Evolutionary conservation across 2,888 invertebrate genomes (phyloP).

Genomic region (Galerucella calmariensis): DNA sequence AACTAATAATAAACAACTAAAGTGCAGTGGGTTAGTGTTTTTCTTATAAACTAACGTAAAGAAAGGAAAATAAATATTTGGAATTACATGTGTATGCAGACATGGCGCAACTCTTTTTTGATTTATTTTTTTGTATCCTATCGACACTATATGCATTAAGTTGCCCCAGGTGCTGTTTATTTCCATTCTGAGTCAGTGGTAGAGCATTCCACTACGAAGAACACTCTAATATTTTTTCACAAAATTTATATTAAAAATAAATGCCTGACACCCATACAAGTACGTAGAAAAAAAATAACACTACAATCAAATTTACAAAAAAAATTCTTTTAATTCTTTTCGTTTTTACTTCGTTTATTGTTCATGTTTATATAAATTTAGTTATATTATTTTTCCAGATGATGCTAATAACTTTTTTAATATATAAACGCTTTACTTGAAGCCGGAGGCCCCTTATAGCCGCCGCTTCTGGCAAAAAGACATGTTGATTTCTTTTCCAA

Average conservation of each 20-base stretch:
- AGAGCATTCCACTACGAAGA: background rate
- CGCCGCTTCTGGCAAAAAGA: constrained; percentile 12
- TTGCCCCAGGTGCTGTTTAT: constrained; percentile 49
- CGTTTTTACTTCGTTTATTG: too few relatives aligned
- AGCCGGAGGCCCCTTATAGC: background rate
- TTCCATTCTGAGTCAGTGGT: background rate
- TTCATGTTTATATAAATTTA: too few relatives aligned
- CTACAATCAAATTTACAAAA: too few relatives aligned
- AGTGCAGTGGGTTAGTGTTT: constrained; percentile 22
- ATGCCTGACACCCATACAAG: too few relatives aligned
- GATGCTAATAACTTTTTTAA: too few relatives aligned
- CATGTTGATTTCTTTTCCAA: constrained; percentile 18
- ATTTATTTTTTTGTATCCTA: constrained; percentile 38
- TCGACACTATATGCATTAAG: constrained; percentile 48
- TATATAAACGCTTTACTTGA: background rate
- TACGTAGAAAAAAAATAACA: too few relatives aligned
- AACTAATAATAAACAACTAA: constrained; percentile 25
- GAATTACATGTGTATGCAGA: constrained; percentile 39
- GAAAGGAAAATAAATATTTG: constrained; percentile 42
- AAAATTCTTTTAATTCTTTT: too few relatives aligned
- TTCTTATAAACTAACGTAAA: constrained; percentile 26
- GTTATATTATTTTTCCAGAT: too few relatives aligned
- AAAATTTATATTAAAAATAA: too few relatives aligned
- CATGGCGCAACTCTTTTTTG: constrained; percentile 34
- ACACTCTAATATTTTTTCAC: too few relatives aligned